Evolutionary conservation across 2,797 vertebrate species (phyloP), one percentile per base, ranked within the genome.

Genomic region (Petrocephalus schoutedeni): DNA sequence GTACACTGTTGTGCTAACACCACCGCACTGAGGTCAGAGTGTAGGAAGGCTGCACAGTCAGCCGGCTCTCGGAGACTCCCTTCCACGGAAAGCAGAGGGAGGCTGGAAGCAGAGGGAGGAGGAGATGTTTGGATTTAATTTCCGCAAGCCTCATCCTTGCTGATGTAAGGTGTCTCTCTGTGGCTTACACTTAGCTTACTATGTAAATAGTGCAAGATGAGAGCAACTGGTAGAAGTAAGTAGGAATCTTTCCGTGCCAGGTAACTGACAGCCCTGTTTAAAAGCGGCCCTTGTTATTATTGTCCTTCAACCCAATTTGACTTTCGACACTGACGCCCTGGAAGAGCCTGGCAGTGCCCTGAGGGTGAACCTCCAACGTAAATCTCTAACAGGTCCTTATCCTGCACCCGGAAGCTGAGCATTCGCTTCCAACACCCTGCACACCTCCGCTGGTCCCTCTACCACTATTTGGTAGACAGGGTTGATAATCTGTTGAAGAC

Each of bases 91-190:
- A 53, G 32, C 67, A 19, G 32, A 41, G 32, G 67, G 67, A 16
- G 67, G 67, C 3, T 41, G 67, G 32, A 16, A 74, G 32, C 28
- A 7, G 14, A 19, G 67, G 67, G 7, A 74, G n/a, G 45, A 10
- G 41, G 19, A n/a, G 49, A 49, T 83, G 80, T 83, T 83, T 83
- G 49, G 80, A 56, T 57, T 85, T 85, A 85, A 85, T 85, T 16
- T 85, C 51, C 23, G 23, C 51, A 53, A 53, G 49, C n/a, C 49
- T 36, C 84, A 21, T 53, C 53, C 28, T 58, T 23, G 53, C 23
- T 57, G 21, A 16, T 36, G 58, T 54, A 83, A 0, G 36, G 74
- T 80, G 36, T 80, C 74, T 51, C 49, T 53, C 49, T 23, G 45
- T 21, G 41, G 80, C 23, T 83, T 45, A 23, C 49, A 49, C n/a